Evolutionary conservation across 1,140 invertebrate species (phyloP), one percentile per base, ranked within the genome.

Genomic region (Platyscapa corneri): DNA sequence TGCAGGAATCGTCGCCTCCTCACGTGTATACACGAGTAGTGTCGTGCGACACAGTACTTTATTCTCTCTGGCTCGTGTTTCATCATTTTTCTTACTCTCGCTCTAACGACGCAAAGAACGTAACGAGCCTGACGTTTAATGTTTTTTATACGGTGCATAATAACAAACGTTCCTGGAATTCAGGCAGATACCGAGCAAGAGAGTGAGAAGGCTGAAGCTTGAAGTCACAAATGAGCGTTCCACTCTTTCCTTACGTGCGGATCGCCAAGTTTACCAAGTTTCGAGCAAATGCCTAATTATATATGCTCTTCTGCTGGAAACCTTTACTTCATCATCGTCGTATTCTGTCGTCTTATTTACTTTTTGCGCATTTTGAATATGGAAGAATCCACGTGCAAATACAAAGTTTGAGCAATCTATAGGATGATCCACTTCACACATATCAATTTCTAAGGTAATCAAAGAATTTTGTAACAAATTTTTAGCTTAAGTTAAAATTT

Each of bases 81-180:
- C 72, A 39, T 53, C 16, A 6, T 39, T 20, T 70, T 23, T 6
- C 34, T 72, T 77, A 81, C 79, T 67, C 65, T 78, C 85, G 82
- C 84, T 79, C 82, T 87, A 88, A 88, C 86, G 86, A 87, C 78
- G 87, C 87, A 89, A n/a, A 90, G 89, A 90, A 83, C 86, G 65
- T 90, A 90, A 89, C 88, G 89, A 90, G 89, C 85, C 46, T 82
- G 72, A 77, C 87, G 81, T 89, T 90, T 88, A 89, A 88, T 89
- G 86, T 82, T 87, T 89, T 85, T 81, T 88, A 87, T 86, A 86
- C 83, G 78, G 85, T 80, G 87, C 56, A 60, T 86, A 79, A 85
- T 83, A 84, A 86, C 86, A 87, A 86, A 88, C 86, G 82, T 88
- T 89, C 86, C 75, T 74, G 65, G 86, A 86, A 86, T 32, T 20